Percentiles rank a stretch among this genome's conserved stretches.
These are phyloP conservation scores for Potamarius usumacintae DNA, from an alignment of 2,113 vertebrate species.

Conservation along the genomic window DNA sequence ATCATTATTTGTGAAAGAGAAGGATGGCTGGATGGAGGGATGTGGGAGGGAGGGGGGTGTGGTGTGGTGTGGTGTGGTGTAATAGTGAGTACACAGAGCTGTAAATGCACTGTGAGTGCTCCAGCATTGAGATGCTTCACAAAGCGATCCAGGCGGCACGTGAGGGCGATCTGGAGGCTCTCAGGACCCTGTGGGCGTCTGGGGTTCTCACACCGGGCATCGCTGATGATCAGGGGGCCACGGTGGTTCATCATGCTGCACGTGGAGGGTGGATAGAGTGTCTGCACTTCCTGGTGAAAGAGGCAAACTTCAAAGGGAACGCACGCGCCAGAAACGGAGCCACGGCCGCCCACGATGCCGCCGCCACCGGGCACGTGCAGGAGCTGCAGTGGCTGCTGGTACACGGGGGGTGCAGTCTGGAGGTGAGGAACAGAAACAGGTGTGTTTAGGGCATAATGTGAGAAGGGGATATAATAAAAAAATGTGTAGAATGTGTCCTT, in stretches of 20 bases:
- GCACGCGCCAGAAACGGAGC: slow-evolving; percentile 76
- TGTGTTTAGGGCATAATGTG: background rate
- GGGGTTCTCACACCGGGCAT: slow-evolving; percentile 66
- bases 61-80: background rate
- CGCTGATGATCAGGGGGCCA: slow-evolving; percentile 74
- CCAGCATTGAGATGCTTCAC: slow-evolving; percentile 69
- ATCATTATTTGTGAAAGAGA: slow-evolving; percentile 39
- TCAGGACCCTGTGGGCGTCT: slow-evolving; percentile 67
- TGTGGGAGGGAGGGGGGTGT: background rate
- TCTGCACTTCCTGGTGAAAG: slow-evolving; percentile 74
- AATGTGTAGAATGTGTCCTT: background rate
- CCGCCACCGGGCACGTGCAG: slow-evolving; percentile 73
- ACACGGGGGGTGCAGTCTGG: slow-evolving; percentile 61
- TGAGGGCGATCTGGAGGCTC: slow-evolving; percentile 67
- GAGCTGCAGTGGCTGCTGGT: slow-evolving; percentile 72
- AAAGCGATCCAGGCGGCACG: slow-evolving; percentile 73
- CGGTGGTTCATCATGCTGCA: slow-evolving; percentile 79
- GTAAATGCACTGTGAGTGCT: background rate
- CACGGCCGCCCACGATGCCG: slow-evolving; percentile 78
- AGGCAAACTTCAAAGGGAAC: slow-evolving; percentile 68
- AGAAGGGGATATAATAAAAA: background rate
- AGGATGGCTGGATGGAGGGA: slow-evolving; percentile 15
- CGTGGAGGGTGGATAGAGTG: slow-evolving; percentile 76
- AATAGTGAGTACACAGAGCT: background rate
- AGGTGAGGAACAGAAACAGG: slow-evolving; percentile 22